Percentiles rank a stretch among this genome's conserved stretches.
These are phyloP conservation scores for Podarcis siculus DNA, from an alignment of 2,797 vertebrate genomes.

Conservation along the genomic window DNA sequence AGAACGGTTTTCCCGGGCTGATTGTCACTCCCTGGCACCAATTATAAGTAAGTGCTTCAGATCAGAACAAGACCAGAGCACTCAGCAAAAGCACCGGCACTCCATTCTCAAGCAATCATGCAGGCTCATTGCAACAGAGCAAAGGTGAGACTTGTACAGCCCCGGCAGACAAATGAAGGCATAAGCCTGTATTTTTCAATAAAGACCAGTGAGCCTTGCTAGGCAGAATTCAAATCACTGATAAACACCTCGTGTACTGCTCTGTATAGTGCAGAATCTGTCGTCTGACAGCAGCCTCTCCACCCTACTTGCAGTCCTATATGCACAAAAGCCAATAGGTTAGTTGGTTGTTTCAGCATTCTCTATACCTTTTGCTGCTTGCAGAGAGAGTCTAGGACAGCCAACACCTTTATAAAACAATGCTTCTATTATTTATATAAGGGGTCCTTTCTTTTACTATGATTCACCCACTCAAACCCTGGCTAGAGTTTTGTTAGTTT, in stretches of 20 bases:
- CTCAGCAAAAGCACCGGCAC: slow-evolving; percentile 57
- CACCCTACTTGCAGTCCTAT: not conserved
- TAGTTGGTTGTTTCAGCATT: not conserved
- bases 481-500: not conserved
- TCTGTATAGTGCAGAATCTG: slow-evolving; percentile 40
- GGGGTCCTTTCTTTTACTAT: not conserved
- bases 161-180: slow-evolving; percentile 56
- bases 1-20: slow-evolving; percentile 45
- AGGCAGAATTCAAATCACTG: slow-evolving; percentile 58
- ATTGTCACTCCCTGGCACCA: slow-evolving; percentile 61
- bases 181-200: slow-evolving; percentile 41
- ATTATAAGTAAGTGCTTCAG: slow-evolving; percentile 66
- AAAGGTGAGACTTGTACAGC: slow-evolving; percentile 61
- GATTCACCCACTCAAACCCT: not conserved
- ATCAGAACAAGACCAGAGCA: slow-evolving; percentile 50
- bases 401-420: not conserved
- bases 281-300: not conserved
- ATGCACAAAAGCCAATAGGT: not conserved
- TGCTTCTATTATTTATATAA: not conserved
- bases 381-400: not conserved
- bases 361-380: not conserved
- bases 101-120: slow-evolving; percentile 56
- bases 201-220: slow-evolving; percentile 36
- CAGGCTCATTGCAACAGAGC: slow-evolving; percentile 43
- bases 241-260: slow-evolving; percentile 48